Percentiles rank a stretch among this genome's conserved stretches.
phyloP scores from a whole-genome alignment of 2,888 invertebrate genomes.

The Drosophila setosimentum region DNA sequence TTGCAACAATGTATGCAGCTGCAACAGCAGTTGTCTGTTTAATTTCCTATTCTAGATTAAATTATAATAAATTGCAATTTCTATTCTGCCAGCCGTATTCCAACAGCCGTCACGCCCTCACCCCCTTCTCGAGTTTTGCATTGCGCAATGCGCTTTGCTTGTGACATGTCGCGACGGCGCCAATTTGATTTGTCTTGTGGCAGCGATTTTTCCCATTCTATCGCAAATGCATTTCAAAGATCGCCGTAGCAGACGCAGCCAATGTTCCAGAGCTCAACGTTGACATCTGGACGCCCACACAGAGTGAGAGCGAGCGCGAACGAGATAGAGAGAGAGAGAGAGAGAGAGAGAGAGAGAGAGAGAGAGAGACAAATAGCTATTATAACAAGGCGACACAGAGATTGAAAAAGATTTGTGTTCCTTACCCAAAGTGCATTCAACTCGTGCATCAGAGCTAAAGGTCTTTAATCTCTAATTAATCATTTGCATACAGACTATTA shows the following conservation, averaged over 20 bases:
- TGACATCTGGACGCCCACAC: conserved; percentile 63
- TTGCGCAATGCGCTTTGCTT: conserved; percentile 57
- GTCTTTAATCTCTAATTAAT: neutral
- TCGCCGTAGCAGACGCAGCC: conserved; percentile 20
- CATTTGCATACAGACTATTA: neutral
- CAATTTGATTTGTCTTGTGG: conserved; percentile 51
- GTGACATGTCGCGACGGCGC: conserved; percentile 16
- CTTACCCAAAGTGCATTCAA: conserved; percentile 49
- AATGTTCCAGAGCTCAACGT: conserved; percentile 52
- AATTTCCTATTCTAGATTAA: conserved; percentile 80
- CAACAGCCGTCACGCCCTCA: neutral
- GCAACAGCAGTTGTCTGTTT: conserved; percentile 55
- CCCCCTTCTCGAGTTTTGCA: neutral
- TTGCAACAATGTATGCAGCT: conserved; percentile 71
- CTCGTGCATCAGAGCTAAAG: conserved; percentile 13
- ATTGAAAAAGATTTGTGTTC: conserved; percentile 34
- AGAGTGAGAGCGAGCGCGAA: neutral
- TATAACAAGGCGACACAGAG: conserved; percentile 21
- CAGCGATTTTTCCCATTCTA: conserved; percentile 1
- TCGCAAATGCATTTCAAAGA: conserved; percentile 35
- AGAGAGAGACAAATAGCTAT: neutral
- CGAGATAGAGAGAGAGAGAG: neutral
- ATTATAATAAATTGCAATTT: conserved; percentile 79
- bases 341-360: neutral
- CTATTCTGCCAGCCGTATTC: conserved; percentile 16